phyloP scores from a whole-genome alignment of 2,888 invertebrate genomes.

The Trissoscelio sp. region DNA sequence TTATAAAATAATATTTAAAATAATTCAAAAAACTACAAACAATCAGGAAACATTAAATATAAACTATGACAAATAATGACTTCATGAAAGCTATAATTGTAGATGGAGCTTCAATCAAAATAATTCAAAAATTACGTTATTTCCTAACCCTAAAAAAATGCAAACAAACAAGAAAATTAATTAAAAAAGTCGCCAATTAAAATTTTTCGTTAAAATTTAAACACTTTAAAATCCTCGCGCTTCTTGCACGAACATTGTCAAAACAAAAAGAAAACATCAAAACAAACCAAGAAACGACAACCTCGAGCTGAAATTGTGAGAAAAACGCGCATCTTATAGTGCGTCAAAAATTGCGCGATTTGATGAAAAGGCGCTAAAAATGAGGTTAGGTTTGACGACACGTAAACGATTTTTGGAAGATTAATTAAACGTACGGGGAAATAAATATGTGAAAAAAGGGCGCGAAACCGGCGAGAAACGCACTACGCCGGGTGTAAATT shows the following conservation, averaged over 20 bases:
- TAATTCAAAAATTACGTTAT: constrained; percentile 16
- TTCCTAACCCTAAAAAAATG: neutral
- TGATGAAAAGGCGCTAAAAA: constrained; percentile 3
- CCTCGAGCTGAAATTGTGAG: neutral
- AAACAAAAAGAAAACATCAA: too few species aligned
- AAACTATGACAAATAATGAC: neutral
- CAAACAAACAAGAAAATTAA: neutral
- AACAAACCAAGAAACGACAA: too few species aligned
- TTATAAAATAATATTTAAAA: too few species aligned
- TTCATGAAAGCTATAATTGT: neutral
- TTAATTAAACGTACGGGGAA: neutral
- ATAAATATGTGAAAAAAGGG: neutral
- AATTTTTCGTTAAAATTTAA: too few species aligned
- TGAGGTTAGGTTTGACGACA: neutral
- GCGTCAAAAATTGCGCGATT: neutral
- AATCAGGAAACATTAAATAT: neutral
- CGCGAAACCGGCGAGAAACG: neutral
- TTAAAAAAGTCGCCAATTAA: too few species aligned
- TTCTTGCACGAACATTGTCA: too few species aligned
- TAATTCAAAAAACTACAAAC: neutral
- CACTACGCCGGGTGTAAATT: constrained; percentile 8
- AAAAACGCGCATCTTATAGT: neutral
- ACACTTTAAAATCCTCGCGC: too few species aligned
- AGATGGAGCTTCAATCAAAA: constrained; percentile 19
- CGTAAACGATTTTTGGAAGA: neutral